Evolutionary conservation across 1,140 invertebrate species (phyloP), one percentile per base, ranked within the genome.

Genomic region (Ostrea denselamellosa): DNA sequence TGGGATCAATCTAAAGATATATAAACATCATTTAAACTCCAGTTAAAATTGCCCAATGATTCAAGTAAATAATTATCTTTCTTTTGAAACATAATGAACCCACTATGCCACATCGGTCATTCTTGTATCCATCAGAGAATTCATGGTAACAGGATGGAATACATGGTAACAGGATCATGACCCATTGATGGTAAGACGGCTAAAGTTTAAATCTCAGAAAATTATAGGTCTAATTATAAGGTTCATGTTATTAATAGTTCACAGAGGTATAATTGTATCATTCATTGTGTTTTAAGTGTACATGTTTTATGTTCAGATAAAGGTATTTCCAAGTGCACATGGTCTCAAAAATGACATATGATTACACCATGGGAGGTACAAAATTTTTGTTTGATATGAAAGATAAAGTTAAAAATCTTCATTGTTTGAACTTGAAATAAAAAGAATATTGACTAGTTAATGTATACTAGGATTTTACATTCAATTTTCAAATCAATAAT

Each of bases 1-100:
- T 77, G 68, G 68, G 68, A 77, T 77, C 68, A 77, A 77, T 77
- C 68, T 77, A 25, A 77, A 77, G 68, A 77, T 77, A 77, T 77
- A 77, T 77, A 77, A 77, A 77, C 68, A 77, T 77, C 68, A 77
- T 77, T 77, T 77, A 77, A 71, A 77, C 17, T 25, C 28, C 68
- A 28, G 68, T 77, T 77, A 25, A 77, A 77, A 77, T 77, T 77
- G 68, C 68, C 68, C 68, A 77, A 77, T 77, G 68, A 77, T 77
- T 77, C 22, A 14, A 17, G 68, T 77, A 77, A 77, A 77, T 77
- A 77, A 77, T 77, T 77, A 77, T 8, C 12, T 14, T 28, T 77
- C 14, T 77, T 44, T 77, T 77, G 68, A 77, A 77, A 77, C 68
- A 77, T 77, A 77, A 77, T 77, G 68, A 77, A 77, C 68, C 12